Conservation (phyloP, 2,797 vertebrate genomes). For the Rhinella marina region DNA sequence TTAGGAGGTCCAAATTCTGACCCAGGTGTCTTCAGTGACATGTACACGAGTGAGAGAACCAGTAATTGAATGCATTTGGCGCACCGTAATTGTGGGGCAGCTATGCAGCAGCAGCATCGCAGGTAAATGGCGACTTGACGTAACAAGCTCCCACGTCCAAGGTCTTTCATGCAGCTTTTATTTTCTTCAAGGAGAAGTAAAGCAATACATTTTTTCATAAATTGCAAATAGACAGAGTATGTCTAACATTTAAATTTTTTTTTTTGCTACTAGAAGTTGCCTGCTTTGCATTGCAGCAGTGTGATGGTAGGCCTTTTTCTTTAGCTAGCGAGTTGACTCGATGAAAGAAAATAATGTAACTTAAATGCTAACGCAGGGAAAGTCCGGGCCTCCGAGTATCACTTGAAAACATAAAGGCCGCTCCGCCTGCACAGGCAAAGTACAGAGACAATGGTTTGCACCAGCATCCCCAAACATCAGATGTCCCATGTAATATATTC, state of each 20-base stretch:
- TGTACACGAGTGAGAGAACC: no score
- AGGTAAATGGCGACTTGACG: conserved; percentile 67
- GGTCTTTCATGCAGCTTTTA: conserved; percentile 64
- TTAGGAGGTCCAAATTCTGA: neutral
- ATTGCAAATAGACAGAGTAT: conserved; percentile 20
- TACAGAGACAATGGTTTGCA: conserved; percentile 68
- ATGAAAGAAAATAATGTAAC: conserved; percentile 57
- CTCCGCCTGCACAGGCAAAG: conserved; percentile 65
- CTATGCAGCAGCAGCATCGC: conserved; percentile 68
- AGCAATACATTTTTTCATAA: conserved; percentile 67
- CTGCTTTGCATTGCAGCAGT: conserved; percentile 36
- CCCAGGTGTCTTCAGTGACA: neutral
- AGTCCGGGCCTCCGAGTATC: conserved; percentile 58
- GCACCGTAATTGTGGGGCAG: no score
- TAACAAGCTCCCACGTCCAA: conserved; percentile 67
- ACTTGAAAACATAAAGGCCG: conserved; percentile 62
- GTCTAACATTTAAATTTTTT: conserved; percentile 14
- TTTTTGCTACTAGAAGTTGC: neutral
- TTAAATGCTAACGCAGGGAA: conserved; percentile 65
- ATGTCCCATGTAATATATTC: conserved; percentile 76
- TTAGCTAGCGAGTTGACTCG: neutral
- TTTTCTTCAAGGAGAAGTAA: conserved; percentile 72
- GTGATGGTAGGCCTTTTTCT: conserved; percentile 6
- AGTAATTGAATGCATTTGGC: no score
- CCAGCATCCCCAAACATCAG: conserved; percentile 70